Conservation (phyloP, 2,888 invertebrate species). For the Drosophila hamatofila region DNA sequence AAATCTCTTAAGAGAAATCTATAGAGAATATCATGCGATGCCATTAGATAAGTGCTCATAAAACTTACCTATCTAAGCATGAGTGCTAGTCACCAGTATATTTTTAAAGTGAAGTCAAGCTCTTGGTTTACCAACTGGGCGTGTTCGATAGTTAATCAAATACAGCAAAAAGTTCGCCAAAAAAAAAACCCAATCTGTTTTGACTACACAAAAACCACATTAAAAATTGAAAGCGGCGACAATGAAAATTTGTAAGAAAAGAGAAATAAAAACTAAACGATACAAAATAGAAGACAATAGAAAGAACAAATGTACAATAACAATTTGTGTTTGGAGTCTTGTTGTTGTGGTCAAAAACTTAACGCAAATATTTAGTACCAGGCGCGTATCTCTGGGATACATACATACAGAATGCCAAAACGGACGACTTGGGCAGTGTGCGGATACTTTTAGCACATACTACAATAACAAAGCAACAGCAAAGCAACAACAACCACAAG, state of each 20-base stretch:
- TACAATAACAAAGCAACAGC: slow-evolving; percentile 22
- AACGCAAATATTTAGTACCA: slow-evolving; percentile 34
- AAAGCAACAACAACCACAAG: slow-evolving; percentile 15
- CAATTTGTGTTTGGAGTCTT: slow-evolving; percentile 19
- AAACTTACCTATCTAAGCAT: not conserved
- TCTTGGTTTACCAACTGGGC: slow-evolving; percentile 27
- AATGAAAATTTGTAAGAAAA: slow-evolving; percentile 7
- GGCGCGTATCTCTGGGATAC: slow-evolving; percentile 32
- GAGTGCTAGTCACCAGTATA: not conserved
- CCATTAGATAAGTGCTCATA: slow-evolving; percentile 1
- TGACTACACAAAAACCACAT: slow-evolving; percentile 28
- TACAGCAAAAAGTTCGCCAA: not conserved
- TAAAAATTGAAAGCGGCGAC: slow-evolving; percentile 27
- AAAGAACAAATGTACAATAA: slow-evolving; percentile 10
- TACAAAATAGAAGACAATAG: not conserved
- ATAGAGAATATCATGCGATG: not conserved
- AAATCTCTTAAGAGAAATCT: slow-evolving; percentile 1
- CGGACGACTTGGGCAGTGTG: slow-evolving; percentile 36
- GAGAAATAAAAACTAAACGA: slow-evolving; percentile 6
- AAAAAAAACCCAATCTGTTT: slow-evolving; percentile 7
- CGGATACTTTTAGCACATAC: slow-evolving; percentile 57
- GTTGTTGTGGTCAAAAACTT: slow-evolving; percentile 40
- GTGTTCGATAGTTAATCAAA: slow-evolving; percentile 45
- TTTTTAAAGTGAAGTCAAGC: not conserved
- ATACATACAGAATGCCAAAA: slow-evolving; percentile 19